A percentile compares a stretch with the other conserved stretches of the same genome.
These are phyloP conservation scores for Oreochromis tanganicae DNA, from an alignment of 2,113 vertebrate genomes.

Conservation along the genomic window DNA sequence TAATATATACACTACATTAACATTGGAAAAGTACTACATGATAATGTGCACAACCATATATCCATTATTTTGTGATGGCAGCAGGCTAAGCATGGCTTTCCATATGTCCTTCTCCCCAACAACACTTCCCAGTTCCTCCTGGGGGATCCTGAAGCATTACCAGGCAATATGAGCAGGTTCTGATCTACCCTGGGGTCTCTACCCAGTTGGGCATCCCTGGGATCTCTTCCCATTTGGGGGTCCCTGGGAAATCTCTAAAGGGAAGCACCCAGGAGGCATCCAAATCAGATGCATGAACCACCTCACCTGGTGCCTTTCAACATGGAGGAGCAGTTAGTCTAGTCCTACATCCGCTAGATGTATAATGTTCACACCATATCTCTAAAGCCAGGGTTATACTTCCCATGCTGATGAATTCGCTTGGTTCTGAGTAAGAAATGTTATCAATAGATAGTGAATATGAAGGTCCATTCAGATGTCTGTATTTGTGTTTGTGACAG, in stretches of 20 bases:
- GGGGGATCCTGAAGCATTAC: not conserved
- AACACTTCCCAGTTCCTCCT: not conserved
- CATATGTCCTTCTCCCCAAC: not conserved
- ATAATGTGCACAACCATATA: not conserved
- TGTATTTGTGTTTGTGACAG: not conserved
- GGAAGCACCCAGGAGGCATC: not conserved
- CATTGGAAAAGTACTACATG: not conserved
- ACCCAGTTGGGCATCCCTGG: not conserved
- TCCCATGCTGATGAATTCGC: not conserved
- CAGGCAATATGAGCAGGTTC: not conserved
- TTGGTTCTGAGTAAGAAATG: not conserved
- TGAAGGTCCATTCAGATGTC: not conserved
- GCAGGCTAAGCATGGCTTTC: not conserved
- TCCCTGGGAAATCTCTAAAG: not conserved
- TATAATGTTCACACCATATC: not conserved
- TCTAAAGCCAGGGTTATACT: not conserved
- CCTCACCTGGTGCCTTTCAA: not conserved
- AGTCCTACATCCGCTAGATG: not conserved
- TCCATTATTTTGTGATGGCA: not conserved
- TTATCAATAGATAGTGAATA: not conserved
- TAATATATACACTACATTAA: not conserved
- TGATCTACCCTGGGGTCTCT: not conserved
- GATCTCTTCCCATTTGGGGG: not conserved
- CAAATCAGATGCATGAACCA: not conserved
- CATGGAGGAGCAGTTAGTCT: not conserved